These are phyloP conservation scores for Schizotus pectinicornis DNA, from an alignment of 2,888 invertebrate species.

Conservation along the genomic window DNA sequence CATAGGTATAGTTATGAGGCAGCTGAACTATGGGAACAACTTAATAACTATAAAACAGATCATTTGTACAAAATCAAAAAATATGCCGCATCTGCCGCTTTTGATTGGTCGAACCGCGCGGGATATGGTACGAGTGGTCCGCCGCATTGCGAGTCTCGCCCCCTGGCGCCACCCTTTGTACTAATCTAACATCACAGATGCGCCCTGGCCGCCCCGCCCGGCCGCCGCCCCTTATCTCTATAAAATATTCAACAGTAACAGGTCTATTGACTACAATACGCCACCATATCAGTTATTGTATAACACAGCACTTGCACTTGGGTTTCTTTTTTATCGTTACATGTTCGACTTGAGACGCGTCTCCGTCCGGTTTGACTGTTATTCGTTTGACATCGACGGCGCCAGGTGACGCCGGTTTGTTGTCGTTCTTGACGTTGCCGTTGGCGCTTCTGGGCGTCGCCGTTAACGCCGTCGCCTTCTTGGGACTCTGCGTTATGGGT, in stretches of 20 bases:
- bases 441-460: slow-evolving; percentile 60
- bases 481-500: slow-evolving; percentile 49
- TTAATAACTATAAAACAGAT: too few species aligned
- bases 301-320: slow-evolving; percentile 93
- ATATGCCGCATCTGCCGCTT: too few species aligned
- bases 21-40: too few species aligned
- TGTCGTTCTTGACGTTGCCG: slow-evolving; percentile 51
- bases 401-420: slow-evolving; percentile 58
- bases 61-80: too few species aligned
- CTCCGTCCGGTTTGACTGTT: slow-evolving; percentile 71
- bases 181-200: too few species aligned
- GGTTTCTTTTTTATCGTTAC: slow-evolving; percentile 94
- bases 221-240: slow-evolving; percentile 13
- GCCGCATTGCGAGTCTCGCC: too few species aligned
- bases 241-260: slow-evolving; percentile 42
- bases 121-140: too few species aligned
- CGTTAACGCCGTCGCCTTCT: slow-evolving; percentile 47
- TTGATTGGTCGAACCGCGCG: too few species aligned
- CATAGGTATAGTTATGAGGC: too few species aligned
- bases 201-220: slow-evolving; percentile 6
- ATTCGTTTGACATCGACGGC: slow-evolving; percentile 75
- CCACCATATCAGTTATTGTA: slow-evolving; percentile 70
- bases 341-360: slow-evolving; percentile 82
- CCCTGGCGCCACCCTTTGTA: too few species aligned
- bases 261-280: slow-evolving; percentile 38